A percentile compares a stretch with the other conserved stretches of the same genome.
Conservation (phyloP, 2,888 invertebrate species). For the Lottia gigantea region DNA sequence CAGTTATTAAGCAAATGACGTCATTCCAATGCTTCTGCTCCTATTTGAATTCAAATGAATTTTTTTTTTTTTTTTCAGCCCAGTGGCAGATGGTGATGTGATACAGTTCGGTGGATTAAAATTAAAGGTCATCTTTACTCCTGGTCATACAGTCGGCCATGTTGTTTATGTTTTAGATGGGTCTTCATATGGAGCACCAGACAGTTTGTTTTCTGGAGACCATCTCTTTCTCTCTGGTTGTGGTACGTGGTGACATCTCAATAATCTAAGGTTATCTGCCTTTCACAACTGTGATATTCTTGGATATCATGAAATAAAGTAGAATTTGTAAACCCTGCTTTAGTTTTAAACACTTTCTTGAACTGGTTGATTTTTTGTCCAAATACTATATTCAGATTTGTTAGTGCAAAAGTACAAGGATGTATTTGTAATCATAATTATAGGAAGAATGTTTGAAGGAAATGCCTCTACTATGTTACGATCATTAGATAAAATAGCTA, state of each 20-base stretch:
- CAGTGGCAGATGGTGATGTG: constrained; percentile 53
- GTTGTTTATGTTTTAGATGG: constrained; percentile 60
- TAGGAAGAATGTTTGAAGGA: constrained; percentile 65
- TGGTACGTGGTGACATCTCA: constrained; percentile 45
- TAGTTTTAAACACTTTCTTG: background rate
- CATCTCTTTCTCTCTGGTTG: constrained; percentile 62
- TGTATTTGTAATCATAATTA: too few species aligned
- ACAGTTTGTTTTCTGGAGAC: constrained; percentile 64
- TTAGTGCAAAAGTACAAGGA: too few species aligned
- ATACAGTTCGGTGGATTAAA: constrained; percentile 56
- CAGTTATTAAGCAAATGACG: too few species aligned
- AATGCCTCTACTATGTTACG: constrained; percentile 53
- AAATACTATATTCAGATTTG: too few species aligned
- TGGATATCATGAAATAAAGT: too few species aligned
- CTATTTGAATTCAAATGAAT: too few species aligned
- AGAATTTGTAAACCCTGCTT: background rate
- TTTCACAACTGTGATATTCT: too few species aligned
- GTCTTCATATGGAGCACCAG: constrained; percentile 49
- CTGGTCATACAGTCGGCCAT: constrained; percentile 66
- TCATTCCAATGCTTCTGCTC: too few species aligned
- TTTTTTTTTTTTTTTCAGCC: constrained; percentile 36
- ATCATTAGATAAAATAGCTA: constrained; percentile 58
- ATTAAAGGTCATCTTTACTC: constrained; percentile 54
- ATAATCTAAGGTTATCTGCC: background rate
- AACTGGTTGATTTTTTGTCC: background rate